Base-by-base conservation (phyloP, 2,113 vertebrate genomes). In the Caretta caretta region DNA sequence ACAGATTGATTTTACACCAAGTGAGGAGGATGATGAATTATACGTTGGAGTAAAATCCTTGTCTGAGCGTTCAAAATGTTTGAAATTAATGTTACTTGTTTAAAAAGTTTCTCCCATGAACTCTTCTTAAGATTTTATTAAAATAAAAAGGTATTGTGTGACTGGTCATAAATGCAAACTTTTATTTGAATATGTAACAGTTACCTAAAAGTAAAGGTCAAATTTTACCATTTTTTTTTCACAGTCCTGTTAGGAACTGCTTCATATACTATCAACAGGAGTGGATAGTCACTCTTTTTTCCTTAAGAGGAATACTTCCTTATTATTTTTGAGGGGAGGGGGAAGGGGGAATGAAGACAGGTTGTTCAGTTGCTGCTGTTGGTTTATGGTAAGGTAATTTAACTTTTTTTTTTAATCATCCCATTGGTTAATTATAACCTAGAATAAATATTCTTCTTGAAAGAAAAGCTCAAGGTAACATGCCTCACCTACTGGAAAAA, bases 1-100 rank as follows among this genome's bases (percentile, higher is more conserved):
- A 96, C 97, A 98, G 98, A 98, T 97, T 98, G 98, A 98, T 98
- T 98, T 98, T 98, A 98, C 97, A 98, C 97, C 14, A 76, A 96
- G 96, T 94, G 93, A 96, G 96, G 92, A 97, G 93, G 91, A 94
- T 96, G 97, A 98, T 98, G 97, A 97, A 98, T 98, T 97, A 89
- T 93, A 97, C 1, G 0, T 97, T 97, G 91, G 97, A 98, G 97
- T 94, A 97, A 97, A 97, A 98, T 91, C 85, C 84, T 97, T 95
- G 93, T 96, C 95, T 96, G 5, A 3, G 14, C 86, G 90, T 93
- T 98, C 97, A 96, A 97, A 98, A 97, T 96, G 95, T 92, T 97
- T 86, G 96, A 94, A 98, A 98, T 97, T 92, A 98, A 89, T 85
- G 57, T 92, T 95, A 46, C 69, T 83, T 96, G 84, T 94, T 97